Percentiles rank a stretch among this genome's conserved stretches.
These are phyloP conservation scores for Glyphotaelius pellucidus DNA, from an alignment of 2,888 invertebrate genomes.

Conservation along the genomic window DNA sequence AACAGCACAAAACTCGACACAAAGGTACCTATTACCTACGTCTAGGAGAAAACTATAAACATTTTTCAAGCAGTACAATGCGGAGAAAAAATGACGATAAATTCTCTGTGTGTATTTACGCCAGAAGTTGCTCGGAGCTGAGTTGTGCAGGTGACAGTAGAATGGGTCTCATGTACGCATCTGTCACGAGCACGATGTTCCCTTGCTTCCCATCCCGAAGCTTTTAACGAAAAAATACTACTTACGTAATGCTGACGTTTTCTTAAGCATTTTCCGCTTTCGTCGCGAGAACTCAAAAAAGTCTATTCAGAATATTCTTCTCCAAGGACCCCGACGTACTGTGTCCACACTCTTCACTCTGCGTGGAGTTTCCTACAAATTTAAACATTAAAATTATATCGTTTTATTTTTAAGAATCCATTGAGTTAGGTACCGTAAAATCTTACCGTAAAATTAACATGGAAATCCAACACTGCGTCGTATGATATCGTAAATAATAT, in stretches of 20 bases:
- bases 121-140: conserved; percentile 19
- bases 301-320: conserved; percentile 14
- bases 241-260: conserved; percentile 26
- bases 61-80: conserved; percentile 17
- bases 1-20: background rate
- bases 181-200: conserved; percentile 51
- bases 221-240: conserved; percentile 46
- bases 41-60: conserved; percentile 34
- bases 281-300: conserved; percentile 20
- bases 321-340: background rate
- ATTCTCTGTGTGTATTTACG: conserved; percentile 27
- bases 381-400: background rate
- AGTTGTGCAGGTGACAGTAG: conserved; percentile 54
- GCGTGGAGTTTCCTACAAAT: background rate
- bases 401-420: too few species aligned
- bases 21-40: background rate
- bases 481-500: too few species aligned
- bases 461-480: too few species aligned
- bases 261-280: conserved; percentile 13
- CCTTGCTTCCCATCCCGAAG: conserved; percentile 36
- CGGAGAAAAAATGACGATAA: conserved; percentile 11
- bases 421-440: too few species aligned
- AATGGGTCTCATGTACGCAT: conserved; percentile 46
- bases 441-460: too few species aligned
- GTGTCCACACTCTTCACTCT: background rate